Evolutionary conservation across 2,113 vertebrate genomes (phyloP), one percentile per base, ranked within the genome.

Genomic region (Diphyllodes magnificus): DNA sequence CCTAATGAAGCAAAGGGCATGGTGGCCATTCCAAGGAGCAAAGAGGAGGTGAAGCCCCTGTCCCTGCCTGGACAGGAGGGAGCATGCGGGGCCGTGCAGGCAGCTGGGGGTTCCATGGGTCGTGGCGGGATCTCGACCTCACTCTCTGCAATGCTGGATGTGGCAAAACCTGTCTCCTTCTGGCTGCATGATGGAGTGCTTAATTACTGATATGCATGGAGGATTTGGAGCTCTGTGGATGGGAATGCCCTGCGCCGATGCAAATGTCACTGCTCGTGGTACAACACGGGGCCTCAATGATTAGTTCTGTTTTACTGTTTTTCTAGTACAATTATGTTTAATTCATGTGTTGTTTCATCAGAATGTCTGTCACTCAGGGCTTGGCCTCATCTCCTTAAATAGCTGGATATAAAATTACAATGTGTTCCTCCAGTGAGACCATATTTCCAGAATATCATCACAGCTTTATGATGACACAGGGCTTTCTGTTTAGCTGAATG

Each of bases 261-360:
- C 87, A 93, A 95, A 95, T 95, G 90, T 90, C 90, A 88, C 59
- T 56, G 63, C 75, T 93, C 2, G 0, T 37, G 13, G 79, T 77
- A 75, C 82, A 68, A 90, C 82, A 86, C 0, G 4, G 65, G 73
- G 51, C 75, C 93, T 92, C 4, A 4, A 90, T 88, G 71, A 88
- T 95, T 92, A 94, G 68, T 94, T 95, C 50, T 94, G 76, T 86
- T 96, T 88, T 83, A 83, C 75, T 96, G 82, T 93, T 93, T 96
- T 92, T 90, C 87, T 94, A 64, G 59, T 65, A n/a, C 93, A 92
- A 93, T 96, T 95, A 88, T 93, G 76, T 92, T 94, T 93, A 93
- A 95, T 95, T 96, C 85, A 93, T 93, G 75, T 96, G 94, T 96
- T 96, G 75, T 88, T 96, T 88, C 93, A 97, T 86, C 85, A 53